Evolutionary conservation across 2,888 invertebrate species (phyloP).

Genomic region (Idaea biselata): DNA sequence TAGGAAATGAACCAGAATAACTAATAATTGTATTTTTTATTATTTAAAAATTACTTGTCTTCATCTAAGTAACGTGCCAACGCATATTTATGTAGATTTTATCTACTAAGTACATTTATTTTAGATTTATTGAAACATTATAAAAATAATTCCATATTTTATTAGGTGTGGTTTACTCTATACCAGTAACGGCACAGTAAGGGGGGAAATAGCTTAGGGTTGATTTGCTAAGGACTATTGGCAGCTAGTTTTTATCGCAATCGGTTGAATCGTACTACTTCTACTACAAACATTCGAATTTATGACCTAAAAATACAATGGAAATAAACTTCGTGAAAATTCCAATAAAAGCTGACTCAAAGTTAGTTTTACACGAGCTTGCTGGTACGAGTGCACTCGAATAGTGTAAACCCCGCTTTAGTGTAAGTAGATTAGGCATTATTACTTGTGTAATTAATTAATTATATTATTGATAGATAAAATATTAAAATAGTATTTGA

Average conservation of each 20-base stretch:
- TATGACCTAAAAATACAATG: too few relatives aligned
- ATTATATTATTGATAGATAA: not conserved
- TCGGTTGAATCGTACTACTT: too few relatives aligned
- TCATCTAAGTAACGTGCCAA: not conserved
- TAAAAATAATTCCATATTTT: not conserved
- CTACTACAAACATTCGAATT: too few relatives aligned
- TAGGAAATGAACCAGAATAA: too few relatives aligned
- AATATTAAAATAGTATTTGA: not conserved
- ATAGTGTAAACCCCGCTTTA: not conserved
- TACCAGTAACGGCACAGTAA: not conserved
- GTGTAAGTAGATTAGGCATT: not conserved
- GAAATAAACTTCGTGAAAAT: too few relatives aligned
- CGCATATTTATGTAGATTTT: not conserved
- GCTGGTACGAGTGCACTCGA: not conserved
- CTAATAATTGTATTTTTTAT: too few relatives aligned
- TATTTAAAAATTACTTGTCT: too few relatives aligned
- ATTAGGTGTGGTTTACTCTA: not conserved
- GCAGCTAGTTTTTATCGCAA: too few relatives aligned
- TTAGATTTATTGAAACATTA: not conserved
- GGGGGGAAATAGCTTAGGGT: too few relatives aligned
- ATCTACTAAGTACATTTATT: not conserved
- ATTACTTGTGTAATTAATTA: not conserved
- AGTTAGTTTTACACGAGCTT: not conserved
- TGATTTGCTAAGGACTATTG: too few relatives aligned
- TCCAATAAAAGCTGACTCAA: too few relatives aligned